A percentile compares a stretch with the other conserved stretches of the same genome.
These are phyloP conservation scores for Sinocyclocheilus maitianheensis DNA, from an alignment of 2,113 vertebrate genomes.

Conservation along the genomic window DNA sequence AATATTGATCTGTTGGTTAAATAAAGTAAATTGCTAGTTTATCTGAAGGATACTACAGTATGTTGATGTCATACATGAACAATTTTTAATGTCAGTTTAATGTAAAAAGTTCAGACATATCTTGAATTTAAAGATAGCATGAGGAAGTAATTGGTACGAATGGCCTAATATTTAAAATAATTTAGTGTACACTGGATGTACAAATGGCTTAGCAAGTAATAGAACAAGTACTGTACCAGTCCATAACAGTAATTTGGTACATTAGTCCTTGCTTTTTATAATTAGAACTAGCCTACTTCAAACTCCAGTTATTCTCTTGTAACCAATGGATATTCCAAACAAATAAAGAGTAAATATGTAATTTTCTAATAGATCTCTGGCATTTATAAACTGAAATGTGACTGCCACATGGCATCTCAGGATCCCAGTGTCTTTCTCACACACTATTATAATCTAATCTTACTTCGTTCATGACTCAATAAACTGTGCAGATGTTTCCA, in stretches of 20 bases:
- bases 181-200: background rate
- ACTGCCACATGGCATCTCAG: background rate
- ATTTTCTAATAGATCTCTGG: background rate
- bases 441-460: constrained; percentile 55
- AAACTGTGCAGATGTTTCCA: constrained; percentile 68
- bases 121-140: background rate
- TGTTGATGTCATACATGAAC: background rate
- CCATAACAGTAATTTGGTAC: background rate
- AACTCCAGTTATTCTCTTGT: background rate
- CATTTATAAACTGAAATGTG: background rate
- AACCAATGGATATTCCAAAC: background rate
- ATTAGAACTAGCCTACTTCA: background rate
- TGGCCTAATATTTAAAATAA: background rate
- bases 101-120: background rate
- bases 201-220: background rate
- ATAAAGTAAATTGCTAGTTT: background rate
- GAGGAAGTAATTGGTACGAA: no score
- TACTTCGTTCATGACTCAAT: constrained; percentile 62
- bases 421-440: constrained; percentile 18
- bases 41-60: background rate
- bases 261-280: background rate
- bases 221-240: background rate
- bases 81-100: background rate
- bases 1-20: background rate
- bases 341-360: background rate